Percentiles rank a stretch among this genome's conserved stretches.
Conservation (phyloP, 2,113 vertebrate genomes). For the Neogobius melanostomus region DNA sequence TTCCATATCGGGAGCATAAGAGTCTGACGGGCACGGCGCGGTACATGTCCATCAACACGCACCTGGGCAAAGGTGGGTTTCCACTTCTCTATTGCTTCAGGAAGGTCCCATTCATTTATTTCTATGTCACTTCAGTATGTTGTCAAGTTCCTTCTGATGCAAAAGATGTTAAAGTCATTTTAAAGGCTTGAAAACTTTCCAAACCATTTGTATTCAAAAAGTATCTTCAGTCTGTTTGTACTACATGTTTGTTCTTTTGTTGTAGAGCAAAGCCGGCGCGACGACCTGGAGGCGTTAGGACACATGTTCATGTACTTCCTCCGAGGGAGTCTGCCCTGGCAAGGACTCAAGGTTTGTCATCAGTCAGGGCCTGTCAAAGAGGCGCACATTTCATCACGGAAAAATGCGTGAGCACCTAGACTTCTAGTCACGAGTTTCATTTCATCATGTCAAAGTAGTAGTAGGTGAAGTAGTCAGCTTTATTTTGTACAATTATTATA, state of each 20-base stretch:
- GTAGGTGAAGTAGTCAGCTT: too few species aligned
- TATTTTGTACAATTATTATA: too few species aligned
- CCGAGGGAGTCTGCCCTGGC: slow-evolving; percentile 97
- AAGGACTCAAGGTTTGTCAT: slow-evolving; percentile 90
- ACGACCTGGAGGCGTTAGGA: slow-evolving; percentile 97
- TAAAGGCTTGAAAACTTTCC: too few species aligned
- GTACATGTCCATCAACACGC: slow-evolving; percentile 99
- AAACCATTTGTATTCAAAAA: neutral
- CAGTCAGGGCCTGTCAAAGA: neutral
- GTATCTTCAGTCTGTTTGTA: neutral
- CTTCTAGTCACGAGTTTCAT: too few species aligned
- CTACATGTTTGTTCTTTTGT: slow-evolving; percentile 2
- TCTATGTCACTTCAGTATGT: too few species aligned
- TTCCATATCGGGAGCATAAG: slow-evolving; percentile 98
- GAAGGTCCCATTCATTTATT: too few species aligned
- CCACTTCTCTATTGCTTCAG: neutral
- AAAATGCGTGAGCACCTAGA: neutral
- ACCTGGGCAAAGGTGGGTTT: slow-evolving; percentile 94
- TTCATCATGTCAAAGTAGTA: too few species aligned
- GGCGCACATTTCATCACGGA: neutral
- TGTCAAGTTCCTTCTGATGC: too few species aligned
- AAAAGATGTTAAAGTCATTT: too few species aligned
- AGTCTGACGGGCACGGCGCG: slow-evolving; percentile 96
- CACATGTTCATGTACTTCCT: slow-evolving; percentile 99
- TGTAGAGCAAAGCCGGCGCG: slow-evolving; percentile 95